Conservation (phyloP, 1,140 invertebrate genomes). For the Zaprionus africanus region DNA sequence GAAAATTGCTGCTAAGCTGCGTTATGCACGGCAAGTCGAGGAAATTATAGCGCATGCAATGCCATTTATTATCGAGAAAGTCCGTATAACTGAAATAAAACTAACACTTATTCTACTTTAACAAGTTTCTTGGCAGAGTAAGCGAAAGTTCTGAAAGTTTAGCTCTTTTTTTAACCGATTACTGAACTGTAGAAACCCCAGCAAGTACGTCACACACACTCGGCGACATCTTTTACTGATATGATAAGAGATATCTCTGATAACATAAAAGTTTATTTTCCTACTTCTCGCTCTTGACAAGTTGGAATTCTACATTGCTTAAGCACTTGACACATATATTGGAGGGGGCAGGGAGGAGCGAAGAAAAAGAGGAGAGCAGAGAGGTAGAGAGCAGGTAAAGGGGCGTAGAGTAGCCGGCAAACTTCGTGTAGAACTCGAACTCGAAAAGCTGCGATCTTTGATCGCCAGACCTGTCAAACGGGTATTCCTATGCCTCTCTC, state of each 20-base stretch:
- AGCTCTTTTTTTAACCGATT: neutral
- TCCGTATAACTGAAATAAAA: neutral
- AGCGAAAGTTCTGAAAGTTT: conserved; percentile 29
- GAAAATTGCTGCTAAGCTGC: conserved; percentile 62
- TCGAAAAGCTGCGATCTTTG: conserved; percentile 43
- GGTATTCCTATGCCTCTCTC: conserved; percentile 12
- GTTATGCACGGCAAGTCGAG: conserved; percentile 50
- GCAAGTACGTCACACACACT: conserved; percentile 18
- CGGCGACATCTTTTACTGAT: conserved; percentile 28
- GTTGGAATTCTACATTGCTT: conserved; percentile 20
- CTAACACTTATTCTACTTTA: neutral
- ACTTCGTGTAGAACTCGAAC: conserved; percentile 39
- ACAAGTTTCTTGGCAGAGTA: neutral
- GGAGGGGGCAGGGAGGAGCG: neutral
- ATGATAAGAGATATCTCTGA: conserved; percentile 37
- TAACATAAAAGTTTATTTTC: neutral
- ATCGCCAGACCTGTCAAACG: conserved; percentile 58
- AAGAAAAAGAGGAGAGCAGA: neutral
- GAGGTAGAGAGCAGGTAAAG: neutral
- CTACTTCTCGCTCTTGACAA: neutral
- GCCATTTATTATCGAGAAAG: conserved; percentile 23
- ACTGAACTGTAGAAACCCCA: neutral
- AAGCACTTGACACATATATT: conserved; percentile 76
- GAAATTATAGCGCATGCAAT: conserved; percentile 56
- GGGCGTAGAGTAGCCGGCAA: conserved; percentile 10